phyloP scores from a whole-genome alignment of 2,888 invertebrate genomes.

The Cancer borealis region DNA sequence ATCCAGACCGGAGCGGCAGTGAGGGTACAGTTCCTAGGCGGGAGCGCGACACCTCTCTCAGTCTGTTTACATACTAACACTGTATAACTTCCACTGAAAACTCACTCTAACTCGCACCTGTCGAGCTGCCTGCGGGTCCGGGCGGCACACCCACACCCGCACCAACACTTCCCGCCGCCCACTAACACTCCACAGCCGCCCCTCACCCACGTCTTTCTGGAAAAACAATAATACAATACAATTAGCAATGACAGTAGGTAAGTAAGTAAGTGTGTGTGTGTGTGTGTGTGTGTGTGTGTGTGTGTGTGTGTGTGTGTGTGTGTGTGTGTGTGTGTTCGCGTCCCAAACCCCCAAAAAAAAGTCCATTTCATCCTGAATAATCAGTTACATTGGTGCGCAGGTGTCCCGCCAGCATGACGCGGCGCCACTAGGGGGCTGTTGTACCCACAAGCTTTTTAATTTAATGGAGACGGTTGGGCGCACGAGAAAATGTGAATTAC shows the following conservation, averaged over 20 bases:
- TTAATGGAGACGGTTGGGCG: neutral
- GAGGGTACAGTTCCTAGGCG: conserved; percentile 36
- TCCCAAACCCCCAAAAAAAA: neutral
- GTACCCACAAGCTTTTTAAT: conserved; percentile 2
- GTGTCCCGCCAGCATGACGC: conserved; percentile 1
- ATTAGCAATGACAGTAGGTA: neutral
- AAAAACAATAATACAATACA: neutral
- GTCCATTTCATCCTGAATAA: neutral
- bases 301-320: neutral
- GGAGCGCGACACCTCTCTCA: conserved; percentile 8
- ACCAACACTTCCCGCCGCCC: conserved; percentile 43
- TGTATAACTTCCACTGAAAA: conserved; percentile 38
- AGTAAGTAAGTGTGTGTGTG: neutral
- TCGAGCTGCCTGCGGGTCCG: conserved; percentile 6
- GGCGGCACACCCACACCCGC: conserved; percentile 38
- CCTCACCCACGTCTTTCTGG: conserved; percentile 38
- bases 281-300: too few relatives aligned
- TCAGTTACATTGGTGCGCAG: neutral
- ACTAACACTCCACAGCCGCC: conserved; percentile 43
- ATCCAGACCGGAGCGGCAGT: conserved; percentile 43
- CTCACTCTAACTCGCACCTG: conserved; percentile 41
- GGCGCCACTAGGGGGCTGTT: neutral
- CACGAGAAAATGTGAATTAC: neutral
- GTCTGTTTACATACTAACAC: conserved; percentile 43
- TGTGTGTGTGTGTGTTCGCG: neutral